A percentile compares a stretch with the other conserved stretches of the same genome.
These are phyloP conservation scores for Hypocryptadius cinnamomeus DNA, from an alignment of 2,113 vertebrate species.

Conservation along the genomic window DNA sequence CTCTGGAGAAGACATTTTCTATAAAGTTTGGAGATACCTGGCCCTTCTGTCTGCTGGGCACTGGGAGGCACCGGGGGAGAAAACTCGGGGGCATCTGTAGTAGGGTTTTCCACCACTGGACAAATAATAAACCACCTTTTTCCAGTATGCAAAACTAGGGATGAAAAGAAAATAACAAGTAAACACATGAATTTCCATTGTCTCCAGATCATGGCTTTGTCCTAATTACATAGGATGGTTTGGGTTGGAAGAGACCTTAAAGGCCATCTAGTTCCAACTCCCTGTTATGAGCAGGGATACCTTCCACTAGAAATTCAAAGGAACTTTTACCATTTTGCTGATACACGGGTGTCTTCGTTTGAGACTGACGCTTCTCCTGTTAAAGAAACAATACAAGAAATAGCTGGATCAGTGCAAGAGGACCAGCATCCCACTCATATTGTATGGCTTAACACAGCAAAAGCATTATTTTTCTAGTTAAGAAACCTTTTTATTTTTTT, in stretches of 20 bases:
- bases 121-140: slow-evolving; percentile 99
- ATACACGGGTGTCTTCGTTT: slow-evolving; percentile 81
- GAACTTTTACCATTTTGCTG: slow-evolving; percentile 88
- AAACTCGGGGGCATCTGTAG: slow-evolving; percentile 69
- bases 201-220: neutral
- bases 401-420: neutral
- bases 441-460: neutral
- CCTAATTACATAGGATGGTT: neutral
- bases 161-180: neutral
- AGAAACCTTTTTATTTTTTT: neutral
- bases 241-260: neutral
- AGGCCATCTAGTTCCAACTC: neutral
- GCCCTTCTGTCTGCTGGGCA: slow-evolving; percentile 67
- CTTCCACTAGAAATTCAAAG: neutral
- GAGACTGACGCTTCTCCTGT: slow-evolving; percentile 74
- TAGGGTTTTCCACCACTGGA: slow-evolving; percentile 87
- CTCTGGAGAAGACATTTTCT: neutral
- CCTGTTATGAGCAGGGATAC: neutral
- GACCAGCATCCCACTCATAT: neutral
- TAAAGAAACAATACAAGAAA: neutral
- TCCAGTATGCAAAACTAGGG: slow-evolving; percentile 89
- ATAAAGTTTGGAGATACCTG: slow-evolving; percentile 72
- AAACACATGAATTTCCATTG: neutral
- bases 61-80: slow-evolving; percentile 65
- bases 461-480: neutral